Base-by-base conservation (phyloP, 2,888 invertebrate genomes). In the Quadriops clusia region DNA sequence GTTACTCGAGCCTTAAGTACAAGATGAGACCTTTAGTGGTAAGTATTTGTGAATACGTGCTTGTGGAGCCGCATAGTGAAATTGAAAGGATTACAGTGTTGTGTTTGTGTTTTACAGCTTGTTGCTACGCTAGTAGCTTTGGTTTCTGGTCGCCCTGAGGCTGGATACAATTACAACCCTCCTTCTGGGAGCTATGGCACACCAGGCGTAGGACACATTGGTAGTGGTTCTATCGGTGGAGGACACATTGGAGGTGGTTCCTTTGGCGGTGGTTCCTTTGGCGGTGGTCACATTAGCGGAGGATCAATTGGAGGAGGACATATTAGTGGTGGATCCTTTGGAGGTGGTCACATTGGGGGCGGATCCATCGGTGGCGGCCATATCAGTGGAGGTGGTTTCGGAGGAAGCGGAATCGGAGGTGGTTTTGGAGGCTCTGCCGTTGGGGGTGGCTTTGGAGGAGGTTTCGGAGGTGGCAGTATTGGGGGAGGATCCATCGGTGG, bases 71-170 rank as follows among this genome's bases (percentile, higher is more conserved):
- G 23, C 13, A 14, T 24, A 25, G 32, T 16, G 9, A 25, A 20
- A 15, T 9, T 20, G 8, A 28, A 16, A 17, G 35, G 37, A 39
- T 33, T 36, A 35, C 31, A 34, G 38, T 36, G 38, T 27, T 14
- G 34, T 36, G 36, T 38, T 33, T 35, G 25, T 17, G 11, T 35
- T 28, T 44, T 49, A 32, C 42, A 51, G 51, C 46, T 51, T 39
- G 36, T 46, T 30, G 50, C 46, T 45, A 42, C 50, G 10, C 42
- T 70, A 42, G 68, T 68, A 63, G 67, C 68, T 35, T 60, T 69
- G 56, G 68, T 65, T 55, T 65, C 67, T 54, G 70, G 67, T 31
- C 62, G 71, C 38, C 70, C 70, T 54, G 71, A 70, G 60, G 65
- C 68, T 47, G 68, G 68, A 45, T 67, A 68, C 56, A 65, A 65